Base-by-base conservation (phyloP, 2,888 invertebrate species). In the Drosophila rellima region DNA sequence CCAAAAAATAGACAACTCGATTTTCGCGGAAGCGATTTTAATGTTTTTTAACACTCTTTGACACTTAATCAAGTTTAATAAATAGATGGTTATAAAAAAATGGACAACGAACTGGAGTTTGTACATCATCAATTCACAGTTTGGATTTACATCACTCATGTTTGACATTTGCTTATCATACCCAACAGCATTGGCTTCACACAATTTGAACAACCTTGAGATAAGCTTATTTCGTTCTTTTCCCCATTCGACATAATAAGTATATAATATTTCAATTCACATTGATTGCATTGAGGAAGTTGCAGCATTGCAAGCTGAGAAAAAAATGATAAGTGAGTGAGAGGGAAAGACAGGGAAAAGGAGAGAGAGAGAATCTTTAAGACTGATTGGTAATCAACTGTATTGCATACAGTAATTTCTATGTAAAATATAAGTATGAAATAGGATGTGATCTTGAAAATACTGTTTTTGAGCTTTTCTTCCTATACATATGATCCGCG, bases 281-380 rank as follows among this genome's bases (percentile, higher is more conserved):
- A 20, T 20, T 31, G 39, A 56, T 48, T 63, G 48, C 48, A 42
- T 3, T 50, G 20, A 26, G 42, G 48, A 31, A 48, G 40, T 57
- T 57, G 40, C 11, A 23, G 23, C 35, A 37, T 47, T 31, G 23
- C 15, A 45, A 35, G n/a, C 10, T 17, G 11, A 1, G 11, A 15
- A 15, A 17, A 6, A 13, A 33, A 15, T 5, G 44, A 23, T 15
- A 33, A 42, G 23, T 4, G 33, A 20, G 13, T 0, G 2, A 50
- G 20, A n/a, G 20, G 33, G 7, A 20, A n/a, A 15, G 10, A 37
- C 3, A 15, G 15, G 26, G 10, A 17, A n/a, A 11, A 18, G 15
- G 15, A n/a, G 10, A 17, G 40, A 23, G 17, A 18, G 6, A 17
- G 39, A 39, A 11, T 39, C 15, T 15, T 10, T 13, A 11, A 26